Evolutionary conservation across 1,140 invertebrate species (phyloP).

Genomic region (Odontomachus brunneus): DNA sequence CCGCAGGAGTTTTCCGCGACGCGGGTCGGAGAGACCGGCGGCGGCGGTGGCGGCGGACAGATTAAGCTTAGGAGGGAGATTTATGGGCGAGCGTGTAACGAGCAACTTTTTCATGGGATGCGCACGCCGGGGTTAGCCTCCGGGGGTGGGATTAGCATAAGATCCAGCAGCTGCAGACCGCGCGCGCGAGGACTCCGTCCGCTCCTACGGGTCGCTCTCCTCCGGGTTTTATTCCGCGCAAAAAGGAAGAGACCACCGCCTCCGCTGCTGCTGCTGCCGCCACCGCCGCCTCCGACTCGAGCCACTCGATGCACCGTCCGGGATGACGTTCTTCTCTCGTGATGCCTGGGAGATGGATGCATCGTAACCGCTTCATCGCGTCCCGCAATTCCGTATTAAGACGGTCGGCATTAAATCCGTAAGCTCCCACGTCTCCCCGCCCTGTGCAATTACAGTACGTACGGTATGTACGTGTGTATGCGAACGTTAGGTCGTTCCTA

Average conservation of each 20-base stretch:
- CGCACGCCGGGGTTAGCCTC: constrained; percentile 70
- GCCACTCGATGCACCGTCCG: not conserved
- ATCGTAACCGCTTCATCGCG: constrained; percentile 20
- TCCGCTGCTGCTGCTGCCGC: not conserved
- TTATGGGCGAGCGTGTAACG: constrained; percentile 80
- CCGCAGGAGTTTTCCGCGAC: constrained; percentile 66
- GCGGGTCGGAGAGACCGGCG: constrained; percentile 20
- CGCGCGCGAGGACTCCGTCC: constrained; percentile 56
- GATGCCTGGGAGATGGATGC: constrained; percentile 6
- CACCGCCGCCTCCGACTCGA: constrained; percentile 1
- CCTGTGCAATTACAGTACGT: too few species aligned
- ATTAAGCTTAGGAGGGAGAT: constrained; percentile 80
- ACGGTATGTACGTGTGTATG: too few species aligned
- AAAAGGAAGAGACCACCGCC: constrained; percentile 31
- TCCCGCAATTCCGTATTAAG: constrained; percentile 18
- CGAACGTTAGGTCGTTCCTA: too few species aligned
- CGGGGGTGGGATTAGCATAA: constrained; percentile 81
- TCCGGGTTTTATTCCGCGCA: constrained; percentile 44
- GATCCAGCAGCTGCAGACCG: constrained; percentile 78
- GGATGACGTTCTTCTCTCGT: constrained; percentile 22
- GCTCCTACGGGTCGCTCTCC: constrained; percentile 37
- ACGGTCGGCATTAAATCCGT: not conserved
- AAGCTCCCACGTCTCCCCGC: too few species aligned
- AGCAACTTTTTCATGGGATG: constrained; percentile 81
- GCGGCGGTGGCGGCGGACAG: constrained; percentile 71